Conservation (phyloP, 2,888 invertebrate species). For the Orchestes rusci region DNA sequence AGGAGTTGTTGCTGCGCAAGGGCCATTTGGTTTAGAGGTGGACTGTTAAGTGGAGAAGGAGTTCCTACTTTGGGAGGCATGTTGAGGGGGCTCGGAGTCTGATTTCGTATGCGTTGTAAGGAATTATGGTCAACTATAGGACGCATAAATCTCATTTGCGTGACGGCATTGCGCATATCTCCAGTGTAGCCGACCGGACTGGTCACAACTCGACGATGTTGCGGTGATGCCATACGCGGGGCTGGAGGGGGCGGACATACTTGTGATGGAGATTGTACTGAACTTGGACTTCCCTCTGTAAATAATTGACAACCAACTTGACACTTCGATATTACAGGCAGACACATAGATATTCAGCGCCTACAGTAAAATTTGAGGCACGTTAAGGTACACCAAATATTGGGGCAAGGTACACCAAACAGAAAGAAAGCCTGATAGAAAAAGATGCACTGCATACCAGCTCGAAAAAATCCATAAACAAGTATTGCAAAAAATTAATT, state of each 20-base stretch:
- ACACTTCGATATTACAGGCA: too few species aligned
- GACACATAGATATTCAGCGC: too few species aligned
- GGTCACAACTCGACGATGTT: slow-evolving; percentile 51
- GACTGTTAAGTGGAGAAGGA: slow-evolving; percentile 41
- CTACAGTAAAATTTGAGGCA: too few species aligned
- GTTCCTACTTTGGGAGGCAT: slow-evolving; percentile 42
- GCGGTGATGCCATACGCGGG: slow-evolving; percentile 52
- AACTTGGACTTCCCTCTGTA: slow-evolving; percentile 53
- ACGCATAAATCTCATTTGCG: slow-evolving; percentile 37
- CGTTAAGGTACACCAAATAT: too few species aligned
- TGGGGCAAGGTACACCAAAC: too few species aligned
- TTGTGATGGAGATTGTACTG: slow-evolving; percentile 46
- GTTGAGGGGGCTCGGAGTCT: slow-evolving; percentile 33
- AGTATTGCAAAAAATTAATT: too few species aligned
- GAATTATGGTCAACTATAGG: slow-evolving; percentile 33
- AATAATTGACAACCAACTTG: too few species aligned
- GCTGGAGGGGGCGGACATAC: slow-evolving; percentile 45
- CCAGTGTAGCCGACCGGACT: slow-evolving; percentile 44
- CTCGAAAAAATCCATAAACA: too few species aligned
- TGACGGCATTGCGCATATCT: slow-evolving; percentile 31
- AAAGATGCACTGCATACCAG: too few species aligned
- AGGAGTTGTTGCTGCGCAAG: slow-evolving; percentile 36
- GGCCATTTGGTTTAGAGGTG: slow-evolving; percentile 38
- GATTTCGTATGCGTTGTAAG: slow-evolving; percentile 36
- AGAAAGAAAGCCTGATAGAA: too few species aligned